Evolutionary conservation across 2,113 vertebrate species (phyloP), one percentile per base, ranked within the genome.

Genomic region (Pionites leucogaster): DNA sequence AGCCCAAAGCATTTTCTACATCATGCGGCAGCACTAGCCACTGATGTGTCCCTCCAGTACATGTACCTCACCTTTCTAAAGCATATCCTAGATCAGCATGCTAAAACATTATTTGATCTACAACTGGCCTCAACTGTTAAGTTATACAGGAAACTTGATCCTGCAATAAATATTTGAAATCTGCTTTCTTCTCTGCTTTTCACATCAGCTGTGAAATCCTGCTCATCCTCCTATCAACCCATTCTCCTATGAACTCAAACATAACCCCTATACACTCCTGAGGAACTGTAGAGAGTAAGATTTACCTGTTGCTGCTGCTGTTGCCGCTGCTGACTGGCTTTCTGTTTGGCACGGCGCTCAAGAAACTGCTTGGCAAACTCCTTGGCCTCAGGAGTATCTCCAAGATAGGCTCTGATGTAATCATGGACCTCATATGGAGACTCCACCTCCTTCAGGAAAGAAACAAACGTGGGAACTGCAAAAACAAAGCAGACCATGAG

Each of bases 331-430:
- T 99, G 99, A 96, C 97, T 99, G 92, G 98, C 97, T 96, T 99
- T 99, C 98, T 99, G 99, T 98, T 99, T 99, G 99, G 99, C 99
- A 98, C 99, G 99, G 79, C 99, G 99, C 97, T 99, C 99, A 53
- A 99, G 98, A 98, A 99, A 99, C 98, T 99, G 99, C 98, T 99
- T 99, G 98, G 99, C 99, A 98, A 99, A 99, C 97, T 99, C 99
- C 98, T 99, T 99, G 97, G 99, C 99, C 97, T 99, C 99, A 46
- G 99, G 98, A 64, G 99, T 99, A 85, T 99, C 99, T 94, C 99
- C 99, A 93, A 99, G 98, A 88, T 99, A 99, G 93, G 99, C 99
- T 98, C 98, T 98, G 97, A 99, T 98, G 53, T 99, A 99, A 97
- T 99, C 99, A 52, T 99, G 99, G 96, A 99, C 99, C 97, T 99